Evolutionary conservation across 2,888 invertebrate species (phyloP).

Genomic region (Alsophila aescularia): DNA sequence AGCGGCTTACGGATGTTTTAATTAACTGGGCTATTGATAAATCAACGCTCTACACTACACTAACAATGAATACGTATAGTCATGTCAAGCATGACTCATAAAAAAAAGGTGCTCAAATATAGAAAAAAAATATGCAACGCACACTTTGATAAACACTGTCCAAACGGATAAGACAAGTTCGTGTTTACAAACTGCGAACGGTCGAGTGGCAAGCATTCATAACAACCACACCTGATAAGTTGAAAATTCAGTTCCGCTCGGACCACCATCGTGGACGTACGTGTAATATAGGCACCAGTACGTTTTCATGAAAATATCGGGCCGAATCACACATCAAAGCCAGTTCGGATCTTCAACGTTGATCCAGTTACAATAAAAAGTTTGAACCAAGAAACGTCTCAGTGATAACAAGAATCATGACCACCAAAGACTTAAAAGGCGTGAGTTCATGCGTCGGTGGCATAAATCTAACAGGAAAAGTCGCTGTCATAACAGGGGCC

Average conservation of each 20-base stretch:
- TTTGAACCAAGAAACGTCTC: too few species aligned
- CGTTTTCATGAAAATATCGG: too few species aligned
- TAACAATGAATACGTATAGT: too few species aligned
- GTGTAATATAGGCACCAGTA: not conserved
- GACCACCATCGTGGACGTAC: not conserved
- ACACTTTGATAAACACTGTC: conserved; percentile 11
- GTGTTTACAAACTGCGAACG: conserved; percentile 23
- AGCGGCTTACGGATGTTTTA: too few species aligned
- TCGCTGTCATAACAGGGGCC: conserved; percentile 63
- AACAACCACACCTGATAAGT: conserved; percentile 7
- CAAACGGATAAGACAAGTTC: not conserved
- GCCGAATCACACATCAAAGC: too few species aligned
- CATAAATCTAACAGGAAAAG: conserved; percentile 62
- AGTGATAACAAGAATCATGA: conserved; percentile 1
- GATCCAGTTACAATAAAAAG: not conserved
- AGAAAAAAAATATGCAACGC: conserved; percentile 6
- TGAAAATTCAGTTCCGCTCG: conserved; percentile 9
- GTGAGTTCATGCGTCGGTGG: not conserved
- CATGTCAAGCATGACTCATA: too few species aligned
- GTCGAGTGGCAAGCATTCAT: conserved; percentile 11
- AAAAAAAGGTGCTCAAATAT: not conserved
- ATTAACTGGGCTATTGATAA: too few species aligned
- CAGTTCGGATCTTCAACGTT: not conserved
- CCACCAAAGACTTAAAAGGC: not conserved
- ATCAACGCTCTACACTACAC: too few species aligned